Percentiles rank a stretch among this genome's conserved stretches.
Evolutionary conservation across 2,113 vertebrate genomes (phyloP).

Genomic region (Dasyornis broadbenti): DNA sequence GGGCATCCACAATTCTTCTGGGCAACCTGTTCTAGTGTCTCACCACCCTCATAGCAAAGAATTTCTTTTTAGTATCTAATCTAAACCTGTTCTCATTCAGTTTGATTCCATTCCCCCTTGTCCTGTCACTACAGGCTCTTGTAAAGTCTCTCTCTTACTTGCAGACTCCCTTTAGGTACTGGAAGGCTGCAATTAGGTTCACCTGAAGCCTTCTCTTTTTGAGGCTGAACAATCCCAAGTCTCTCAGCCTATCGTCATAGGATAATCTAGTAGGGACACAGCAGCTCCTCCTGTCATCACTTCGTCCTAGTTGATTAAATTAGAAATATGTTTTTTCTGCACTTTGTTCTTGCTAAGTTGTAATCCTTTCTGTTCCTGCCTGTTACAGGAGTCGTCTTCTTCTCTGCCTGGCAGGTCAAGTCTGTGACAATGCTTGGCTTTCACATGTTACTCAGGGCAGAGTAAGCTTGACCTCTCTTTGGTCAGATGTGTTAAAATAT

Average conservation of each 20-base stretch:
- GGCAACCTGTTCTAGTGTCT: background rate
- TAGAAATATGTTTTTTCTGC: rapidly evolving
- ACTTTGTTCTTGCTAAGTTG: background rate
- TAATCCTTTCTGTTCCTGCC: background rate
- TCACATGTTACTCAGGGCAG: background rate
- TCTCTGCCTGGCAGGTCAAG: background rate
- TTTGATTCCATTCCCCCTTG: background rate
- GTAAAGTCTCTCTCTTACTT: background rate
- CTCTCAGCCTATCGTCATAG: background rate
- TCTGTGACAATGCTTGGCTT: background rate
- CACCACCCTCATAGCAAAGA: background rate
- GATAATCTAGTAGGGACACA: background rate
- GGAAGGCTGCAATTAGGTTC: background rate
- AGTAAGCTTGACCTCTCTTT: background rate
- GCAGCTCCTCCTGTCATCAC: background rate
- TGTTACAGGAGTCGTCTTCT: background rate
- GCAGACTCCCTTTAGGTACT: background rate
- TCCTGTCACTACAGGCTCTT: background rate
- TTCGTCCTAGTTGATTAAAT: background rate
- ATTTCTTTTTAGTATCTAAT: background rate
- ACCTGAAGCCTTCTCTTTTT: background rate
- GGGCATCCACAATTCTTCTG: background rate
- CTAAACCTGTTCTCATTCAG: background rate
- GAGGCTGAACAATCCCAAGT: background rate
- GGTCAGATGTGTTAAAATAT: background rate